Percentiles rank a stretch among this genome's conserved stretches.
Evolutionary conservation across 2,113 vertebrate genomes (phyloP).

Genomic region (Melanocharis versteri): DNA sequence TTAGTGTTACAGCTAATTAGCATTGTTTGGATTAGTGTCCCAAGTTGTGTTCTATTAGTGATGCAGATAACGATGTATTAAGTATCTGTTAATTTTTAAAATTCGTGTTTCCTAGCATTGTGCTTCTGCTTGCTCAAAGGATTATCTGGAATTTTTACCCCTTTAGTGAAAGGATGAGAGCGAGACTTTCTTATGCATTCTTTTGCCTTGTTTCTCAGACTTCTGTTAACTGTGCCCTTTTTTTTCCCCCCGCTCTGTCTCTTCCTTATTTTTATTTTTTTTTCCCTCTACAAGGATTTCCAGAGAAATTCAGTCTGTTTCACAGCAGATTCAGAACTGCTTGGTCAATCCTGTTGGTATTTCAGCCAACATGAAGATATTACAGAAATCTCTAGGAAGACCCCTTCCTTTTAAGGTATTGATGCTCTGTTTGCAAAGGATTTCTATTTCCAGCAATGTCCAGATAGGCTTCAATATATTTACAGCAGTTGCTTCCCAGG

Average conservation of each 20-base stretch:
- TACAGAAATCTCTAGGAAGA: conserved; percentile 89
- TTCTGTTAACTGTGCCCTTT: background rate
- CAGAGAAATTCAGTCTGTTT: conserved; percentile 84
- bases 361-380: conserved; percentile 78
- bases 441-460: background rate
- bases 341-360: conserved; percentile 74
- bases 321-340: conserved; percentile 84
- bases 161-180: background rate
- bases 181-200: accelerated
- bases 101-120: background rate
- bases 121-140: background rate
- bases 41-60: background rate
- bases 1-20: background rate
- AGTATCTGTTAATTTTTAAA: background rate
- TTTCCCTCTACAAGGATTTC: conserved; percentile 67
- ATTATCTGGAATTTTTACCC: background rate
- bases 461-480: background rate
- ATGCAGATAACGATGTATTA: background rate
- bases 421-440: background rate
- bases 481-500: background rate
- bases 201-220: background rate
- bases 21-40: background rate
- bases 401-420: conserved; percentile 93
- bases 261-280: background rate
- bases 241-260: background rate